Conservation (phyloP, 2,797 vertebrate genomes). For the Lophius americanus region DNA sequence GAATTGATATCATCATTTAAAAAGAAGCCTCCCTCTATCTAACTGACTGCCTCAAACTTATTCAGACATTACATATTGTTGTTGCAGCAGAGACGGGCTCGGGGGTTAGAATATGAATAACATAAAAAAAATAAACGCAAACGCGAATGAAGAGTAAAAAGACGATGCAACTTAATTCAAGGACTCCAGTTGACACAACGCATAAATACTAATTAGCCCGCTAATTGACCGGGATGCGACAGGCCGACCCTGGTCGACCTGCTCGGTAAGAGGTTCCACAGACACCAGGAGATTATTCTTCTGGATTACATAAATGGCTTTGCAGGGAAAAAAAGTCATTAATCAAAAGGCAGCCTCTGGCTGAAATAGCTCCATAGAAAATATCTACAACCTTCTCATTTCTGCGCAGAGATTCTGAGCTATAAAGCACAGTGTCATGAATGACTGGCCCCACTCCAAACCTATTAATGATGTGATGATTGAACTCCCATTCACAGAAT, state of each 20-base stretch:
- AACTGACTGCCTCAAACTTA: conserved; percentile 39
- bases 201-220: conserved; percentile 69
- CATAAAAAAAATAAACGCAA: conserved; percentile 20
- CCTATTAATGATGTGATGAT: conserved; percentile 80
- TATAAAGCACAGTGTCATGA: conserved; percentile 90
- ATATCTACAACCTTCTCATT: conserved; percentile 94
- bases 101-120: conserved; percentile 13
- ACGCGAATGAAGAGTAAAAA: conserved; percentile 30
- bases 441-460: conserved; percentile 85
- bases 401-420: conserved; percentile 87
- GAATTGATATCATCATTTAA: conserved; percentile 68
- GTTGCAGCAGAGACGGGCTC: conserved; percentile 3
- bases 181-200: conserved; percentile 53
- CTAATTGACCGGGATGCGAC: conserved; percentile 66
- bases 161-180: conserved; percentile 53
- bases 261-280: conserved; percentile 73
- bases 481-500: conserved; percentile 88
- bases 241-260: conserved; percentile 51
- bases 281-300: conserved; percentile 83
- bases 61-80: conserved; percentile 35
- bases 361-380: conserved; percentile 92
- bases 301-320: conserved; percentile 89
- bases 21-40: conserved; percentile 40
- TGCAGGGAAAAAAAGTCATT: conserved; percentile 85
- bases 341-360: conserved; percentile 88